Evolutionary conservation across 2,888 invertebrate species (phyloP).

Genomic region (Noctua janthina): DNA sequence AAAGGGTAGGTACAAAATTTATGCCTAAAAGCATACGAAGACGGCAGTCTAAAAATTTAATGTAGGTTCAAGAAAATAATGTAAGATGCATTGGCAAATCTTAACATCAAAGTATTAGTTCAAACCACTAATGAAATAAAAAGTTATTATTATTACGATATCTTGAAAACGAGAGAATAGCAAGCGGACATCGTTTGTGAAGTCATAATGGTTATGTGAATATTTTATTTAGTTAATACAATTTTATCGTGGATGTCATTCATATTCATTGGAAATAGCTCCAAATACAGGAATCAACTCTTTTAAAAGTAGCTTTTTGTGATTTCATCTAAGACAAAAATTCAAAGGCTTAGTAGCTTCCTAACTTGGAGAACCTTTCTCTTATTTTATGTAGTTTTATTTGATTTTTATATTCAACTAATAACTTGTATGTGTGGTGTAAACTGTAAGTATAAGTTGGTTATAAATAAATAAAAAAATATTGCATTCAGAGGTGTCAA

Average conservation of each 20-base stretch:
- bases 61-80: not conserved
- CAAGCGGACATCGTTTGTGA: not conserved
- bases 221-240: slow-evolving; percentile 17
- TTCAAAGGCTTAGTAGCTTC: not conserved
- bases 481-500: not conserved
- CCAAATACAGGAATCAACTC: not conserved
- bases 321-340: not conserved
- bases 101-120: slow-evolving; percentile 7
- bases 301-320: no score
- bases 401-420: no score
- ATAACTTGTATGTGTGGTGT: no score
- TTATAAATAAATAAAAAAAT: no score
- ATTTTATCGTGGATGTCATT: slow-evolving; percentile 20
- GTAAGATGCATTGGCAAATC: slow-evolving; percentile 6
- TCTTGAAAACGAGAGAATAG: not conserved
- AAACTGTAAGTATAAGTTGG: no score
- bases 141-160: slow-evolving; percentile 30
- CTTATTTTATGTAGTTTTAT: no score
- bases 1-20: not conserved
- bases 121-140: slow-evolving; percentile 17
- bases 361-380: no score
- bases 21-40: no score
- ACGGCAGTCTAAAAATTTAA: not conserved
- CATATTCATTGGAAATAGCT: slow-evolving; percentile 5
- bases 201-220: not conserved